Evolutionary conservation across 2,113 vertebrate species (phyloP), one percentile per base, ranked within the genome.

Genomic region (Lonchura striata): DNA sequence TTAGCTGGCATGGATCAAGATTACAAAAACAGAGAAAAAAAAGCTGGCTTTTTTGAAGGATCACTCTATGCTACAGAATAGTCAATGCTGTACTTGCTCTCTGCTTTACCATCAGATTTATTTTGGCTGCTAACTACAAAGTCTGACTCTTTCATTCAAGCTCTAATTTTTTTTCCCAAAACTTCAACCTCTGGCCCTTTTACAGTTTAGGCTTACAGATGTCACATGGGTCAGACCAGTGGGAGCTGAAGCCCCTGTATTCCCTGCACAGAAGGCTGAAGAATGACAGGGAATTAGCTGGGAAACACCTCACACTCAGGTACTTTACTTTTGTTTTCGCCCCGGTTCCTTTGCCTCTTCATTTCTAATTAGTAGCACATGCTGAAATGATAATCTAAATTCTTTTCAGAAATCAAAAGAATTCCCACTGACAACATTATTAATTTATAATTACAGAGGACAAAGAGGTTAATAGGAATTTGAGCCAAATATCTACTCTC

Each of bases 351-450:
- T 91, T 78, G 59, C 35, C 63, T 90, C 85, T 78, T 86, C 28
- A 52, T 92, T 96, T 96, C 96, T 92, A 95, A 96, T 97, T 88
- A 97, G 60, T 28, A 77, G 82, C 86, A 90, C 92, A 95, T 86
- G 90, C 90, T 88, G 90, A 96, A 96, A 94, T 86, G 69, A 93
- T 92, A 95, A 95, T 97, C 94, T 54, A 86, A 90, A 96, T 96
- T 96, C 92, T 92, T 94, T 78, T 81, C 90, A 86, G 85, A 97
- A 96, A 95, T 96, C 88, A 88, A 96, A 97, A 95, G 82, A 92
- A 88, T 96, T 94, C 88, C 88, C 90, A 81, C 95, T 88, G 92
- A 95, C 85, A 94, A 92, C 52, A 60, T 93, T 86, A 96, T 92
- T 95, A 97, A 96, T 56, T 68, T 93, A 80, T 95, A 97, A 95